A percentile compares a stretch with the other conserved stretches of the same genome.
phyloP scores from a whole-genome alignment of 2,797 vertebrate genomes.

The Momotus momota region DNA sequence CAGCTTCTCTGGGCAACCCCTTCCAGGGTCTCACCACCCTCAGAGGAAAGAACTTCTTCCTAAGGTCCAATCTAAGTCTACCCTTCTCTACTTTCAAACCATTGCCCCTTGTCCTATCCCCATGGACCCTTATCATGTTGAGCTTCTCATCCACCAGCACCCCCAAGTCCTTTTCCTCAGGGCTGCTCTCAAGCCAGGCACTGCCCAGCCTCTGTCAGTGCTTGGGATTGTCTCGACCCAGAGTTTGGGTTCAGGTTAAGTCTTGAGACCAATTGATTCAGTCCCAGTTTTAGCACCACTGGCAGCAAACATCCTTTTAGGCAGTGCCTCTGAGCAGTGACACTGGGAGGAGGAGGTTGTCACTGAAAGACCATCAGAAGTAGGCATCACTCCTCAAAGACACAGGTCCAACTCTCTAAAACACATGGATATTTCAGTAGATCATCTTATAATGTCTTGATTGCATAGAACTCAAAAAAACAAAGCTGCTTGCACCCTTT shows the following conservation, averaged over 20 bases:
- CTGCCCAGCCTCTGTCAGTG: too few species aligned
- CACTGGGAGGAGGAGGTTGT: background rate
- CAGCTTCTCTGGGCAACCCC: too few species aligned
- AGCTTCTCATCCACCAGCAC: too few species aligned
- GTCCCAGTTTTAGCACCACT: background rate
- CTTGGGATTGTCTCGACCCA: too few species aligned
- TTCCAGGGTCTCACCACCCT: too few species aligned
- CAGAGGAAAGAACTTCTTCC: too few species aligned
- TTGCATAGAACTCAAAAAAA: background rate
- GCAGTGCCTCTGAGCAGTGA: background rate
- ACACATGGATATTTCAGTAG: background rate
- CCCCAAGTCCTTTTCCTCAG: too few species aligned
- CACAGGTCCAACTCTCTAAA: background rate
- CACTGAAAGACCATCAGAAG: background rate
- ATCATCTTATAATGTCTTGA: background rate
- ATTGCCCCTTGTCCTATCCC: too few species aligned
- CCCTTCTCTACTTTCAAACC: too few species aligned
- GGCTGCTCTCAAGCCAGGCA: too few species aligned
- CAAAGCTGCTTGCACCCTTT: background rate
- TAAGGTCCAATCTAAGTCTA: too few species aligned
- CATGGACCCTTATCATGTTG: too few species aligned
- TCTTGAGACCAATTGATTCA: background rate
- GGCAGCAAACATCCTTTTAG: background rate
- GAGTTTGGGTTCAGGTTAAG: background rate
- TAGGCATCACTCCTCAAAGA: background rate